A percentile compares a stretch with the other conserved stretches of the same genome.
Evolutionary conservation across 2,113 vertebrate species (phyloP).

Genomic region (Tringa solitaria): DNA sequence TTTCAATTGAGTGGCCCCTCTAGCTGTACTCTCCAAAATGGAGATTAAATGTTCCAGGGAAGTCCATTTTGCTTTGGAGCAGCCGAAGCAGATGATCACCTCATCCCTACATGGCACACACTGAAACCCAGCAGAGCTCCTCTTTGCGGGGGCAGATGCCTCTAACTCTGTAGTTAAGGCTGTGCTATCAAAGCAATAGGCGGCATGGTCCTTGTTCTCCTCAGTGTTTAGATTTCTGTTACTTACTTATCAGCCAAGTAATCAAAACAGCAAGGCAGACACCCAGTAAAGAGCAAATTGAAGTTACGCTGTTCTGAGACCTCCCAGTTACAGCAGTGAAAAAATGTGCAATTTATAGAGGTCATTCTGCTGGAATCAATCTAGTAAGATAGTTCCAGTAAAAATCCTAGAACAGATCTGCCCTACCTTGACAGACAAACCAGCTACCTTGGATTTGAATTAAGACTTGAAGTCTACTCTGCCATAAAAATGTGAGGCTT

Average conservation of each 20-base stretch:
- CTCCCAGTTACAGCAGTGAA: background rate
- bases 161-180: background rate
- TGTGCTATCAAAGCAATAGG: background rate
- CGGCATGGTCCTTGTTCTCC: background rate
- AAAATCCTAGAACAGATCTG: background rate
- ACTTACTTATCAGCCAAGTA: background rate
- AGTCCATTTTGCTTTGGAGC: background rate
- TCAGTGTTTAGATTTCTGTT: slow-evolving; percentile 25
- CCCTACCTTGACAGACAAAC: background rate
- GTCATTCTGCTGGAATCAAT: background rate
- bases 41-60: background rate
- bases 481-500: background rate
- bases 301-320: background rate
- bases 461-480: background rate
- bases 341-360: background rate
- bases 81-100: background rate
- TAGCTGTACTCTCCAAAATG: background rate
- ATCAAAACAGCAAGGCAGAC: slow-evolving; percentile 27
- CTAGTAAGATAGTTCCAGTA: background rate
- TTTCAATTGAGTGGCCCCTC: background rate
- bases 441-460: background rate
- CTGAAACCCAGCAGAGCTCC: background rate
- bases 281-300: background rate
- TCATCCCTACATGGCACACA: background rate
- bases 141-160: background rate